Conservation (phyloP, 1,140 invertebrate species). For the Drosophila virilis region DNA sequence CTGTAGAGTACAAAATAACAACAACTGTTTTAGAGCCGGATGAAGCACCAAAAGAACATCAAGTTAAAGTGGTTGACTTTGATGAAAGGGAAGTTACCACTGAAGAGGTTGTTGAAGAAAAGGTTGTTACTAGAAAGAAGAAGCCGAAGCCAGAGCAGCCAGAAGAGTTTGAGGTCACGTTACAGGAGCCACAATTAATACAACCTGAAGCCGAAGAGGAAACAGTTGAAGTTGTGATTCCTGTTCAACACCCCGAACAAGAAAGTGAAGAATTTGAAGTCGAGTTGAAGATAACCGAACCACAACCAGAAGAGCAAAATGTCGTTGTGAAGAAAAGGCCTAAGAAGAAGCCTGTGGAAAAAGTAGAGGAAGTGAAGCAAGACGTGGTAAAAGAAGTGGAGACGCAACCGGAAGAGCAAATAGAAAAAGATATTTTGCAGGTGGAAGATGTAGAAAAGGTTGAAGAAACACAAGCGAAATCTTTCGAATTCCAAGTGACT, state of each 20-base stretch:
- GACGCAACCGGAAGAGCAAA: constrained; percentile 29
- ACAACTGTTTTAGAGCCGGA: constrained; percentile 76
- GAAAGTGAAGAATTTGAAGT: constrained; percentile 57
- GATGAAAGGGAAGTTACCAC: constrained; percentile 71
- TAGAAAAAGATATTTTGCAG: constrained; percentile 12
- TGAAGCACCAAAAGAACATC: constrained; percentile 70
- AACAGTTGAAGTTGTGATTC: constrained; percentile 67
- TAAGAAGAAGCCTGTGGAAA: constrained; percentile 67
- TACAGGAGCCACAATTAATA: constrained; percentile 82
- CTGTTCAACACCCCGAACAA: constrained; percentile 40
- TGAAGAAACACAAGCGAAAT: constrained; percentile 43
- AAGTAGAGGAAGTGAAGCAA: constrained; percentile 49
- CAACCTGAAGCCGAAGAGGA: constrained; percentile 71
- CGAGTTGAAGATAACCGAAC: constrained; percentile 57
- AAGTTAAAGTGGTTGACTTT: constrained; percentile 69
- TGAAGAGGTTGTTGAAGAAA: constrained; percentile 81
- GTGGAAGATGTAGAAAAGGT: constrained; percentile 42
- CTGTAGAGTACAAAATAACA: constrained; percentile 79
- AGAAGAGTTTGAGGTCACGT: constrained; percentile 85
- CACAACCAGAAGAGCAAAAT: constrained; percentile 68
- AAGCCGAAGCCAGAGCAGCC: constrained; percentile 84
- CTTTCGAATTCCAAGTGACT: constrained; percentile 65
- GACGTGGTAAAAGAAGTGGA: constrained; percentile 67
- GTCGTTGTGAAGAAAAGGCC: constrained; percentile 78
- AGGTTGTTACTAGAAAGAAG: constrained; percentile 78